Evolutionary conservation across 1,140 invertebrate genomes (phyloP), one percentile per base, ranked within the genome.

Genomic region (Pseudobourletiella spinata): DNA sequence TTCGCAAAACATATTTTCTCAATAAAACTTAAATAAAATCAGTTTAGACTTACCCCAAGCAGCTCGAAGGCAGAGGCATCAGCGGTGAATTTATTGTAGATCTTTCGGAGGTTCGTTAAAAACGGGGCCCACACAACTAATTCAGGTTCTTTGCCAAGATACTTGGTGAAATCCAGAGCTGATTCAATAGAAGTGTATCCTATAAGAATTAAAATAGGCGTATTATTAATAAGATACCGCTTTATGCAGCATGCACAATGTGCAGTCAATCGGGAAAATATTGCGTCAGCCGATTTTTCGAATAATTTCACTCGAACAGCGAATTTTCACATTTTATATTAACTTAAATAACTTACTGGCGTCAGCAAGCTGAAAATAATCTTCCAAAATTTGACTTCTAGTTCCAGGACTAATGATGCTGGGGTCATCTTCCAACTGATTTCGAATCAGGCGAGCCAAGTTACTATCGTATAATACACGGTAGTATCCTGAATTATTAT

Each of bases 341-440:
- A n/a, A n/a, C n/a, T n/a, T n/a, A n/a, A n/a, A n/a, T n/a, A n/a
- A n/a, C n/a, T n/a, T n/a, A n/a, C n/a, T n/a, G n/a, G n/a, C n/a
- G n/a, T n/a, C n/a, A n/a, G 66, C 55, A 43, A 57, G 22, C n/a
- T 50, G 62, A 46, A 68, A 68, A 50, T 65, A 59, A 73, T 95
- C 91, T 71, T 95, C 88, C 1, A 96, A 78, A 3, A 95, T 76
- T 74, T 95, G 91, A 0, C 89, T 91, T 65, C 91, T 75, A 73
- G 94, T 95, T 26, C 85, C 82, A 0, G 83, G 78, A 42, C 84
- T 79, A 44, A 92, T 88, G 3, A 75, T 74, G 51, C 81, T 72
- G 3, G 71, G 68, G n/a, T 77, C 75, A 54, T 81, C 73, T 61
- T 82, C 80, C 3, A 91, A 72, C 61, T 89, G 81, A 3, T 80